These are phyloP conservation scores for Probaryconus sp. DNA, from an alignment of 1,140 invertebrate species.

Conservation along the genomic window DNA sequence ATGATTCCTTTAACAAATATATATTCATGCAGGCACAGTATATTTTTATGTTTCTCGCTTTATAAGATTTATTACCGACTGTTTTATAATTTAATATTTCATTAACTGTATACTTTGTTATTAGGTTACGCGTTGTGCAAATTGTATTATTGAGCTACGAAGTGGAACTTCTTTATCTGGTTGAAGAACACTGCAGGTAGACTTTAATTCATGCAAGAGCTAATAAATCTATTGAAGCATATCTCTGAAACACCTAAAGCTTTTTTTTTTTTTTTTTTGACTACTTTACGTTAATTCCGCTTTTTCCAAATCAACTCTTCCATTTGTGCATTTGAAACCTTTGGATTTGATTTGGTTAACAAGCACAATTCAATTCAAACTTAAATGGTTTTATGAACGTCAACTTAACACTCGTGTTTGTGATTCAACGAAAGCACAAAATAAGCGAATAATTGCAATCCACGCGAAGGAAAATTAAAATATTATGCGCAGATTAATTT, in stretches of 20 bases:
- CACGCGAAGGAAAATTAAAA: too few species aligned
- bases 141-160: constrained; percentile 37
- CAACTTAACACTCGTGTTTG: too few species aligned
- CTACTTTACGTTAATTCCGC: constrained; percentile 52
- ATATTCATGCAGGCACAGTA: constrained; percentile 11
- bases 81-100: constrained; percentile 53
- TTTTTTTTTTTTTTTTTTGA: constrained; percentile 25
- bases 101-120: constrained; percentile 32
- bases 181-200: constrained; percentile 23
- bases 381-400: too few species aligned
- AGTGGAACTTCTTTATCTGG: constrained; percentile 32
- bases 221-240: constrained; percentile 40
- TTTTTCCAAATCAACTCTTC: constrained; percentile 67
- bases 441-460: too few species aligned
- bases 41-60: constrained; percentile 36
- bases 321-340: constrained; percentile 46
- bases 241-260: constrained; percentile 29
- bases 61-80: constrained; percentile 29
- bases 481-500: too few species aligned
- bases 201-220: constrained; percentile 22
- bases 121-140: constrained; percentile 39
- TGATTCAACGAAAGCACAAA: too few species aligned
- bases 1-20: background rate
- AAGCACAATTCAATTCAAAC: too few species aligned
- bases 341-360: too few species aligned